Evolutionary conservation across 2,888 invertebrate genomes (phyloP).

Genomic region (Apotomis turbidana): DNA sequence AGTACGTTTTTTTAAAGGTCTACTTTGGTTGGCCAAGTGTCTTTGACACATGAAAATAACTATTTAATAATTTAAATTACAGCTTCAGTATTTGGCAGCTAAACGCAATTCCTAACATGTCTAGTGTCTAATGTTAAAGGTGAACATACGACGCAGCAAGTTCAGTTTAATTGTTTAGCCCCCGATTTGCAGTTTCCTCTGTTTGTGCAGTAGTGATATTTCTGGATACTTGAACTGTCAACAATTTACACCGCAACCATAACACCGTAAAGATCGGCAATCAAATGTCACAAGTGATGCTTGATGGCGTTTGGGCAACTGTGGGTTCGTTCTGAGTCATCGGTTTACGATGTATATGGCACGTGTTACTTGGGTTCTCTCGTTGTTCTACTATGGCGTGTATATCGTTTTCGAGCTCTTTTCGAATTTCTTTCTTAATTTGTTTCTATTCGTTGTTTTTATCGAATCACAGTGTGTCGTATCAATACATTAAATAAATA

Average conservation of each 20-base stretch:
- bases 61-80: no score
- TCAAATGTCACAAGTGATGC: constrained; percentile 29
- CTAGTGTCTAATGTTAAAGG: constrained; percentile 3
- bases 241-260: constrained; percentile 4
- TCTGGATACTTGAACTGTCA: constrained; percentile 17
- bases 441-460: background rate
- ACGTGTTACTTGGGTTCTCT: background rate
- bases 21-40: no score
- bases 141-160: constrained; percentile 11
- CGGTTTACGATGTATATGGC: background rate
- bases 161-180: background rate
- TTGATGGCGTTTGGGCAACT: constrained; percentile 13
- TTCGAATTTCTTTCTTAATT: background rate
- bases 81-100: background rate
- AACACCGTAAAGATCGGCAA: constrained; percentile 6
- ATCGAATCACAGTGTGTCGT: no score
- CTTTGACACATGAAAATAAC: no score
- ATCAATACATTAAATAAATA: no score
- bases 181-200: constrained; percentile 16
- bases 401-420: background rate
- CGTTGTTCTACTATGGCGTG: background rate
- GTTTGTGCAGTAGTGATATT: constrained; percentile 26
- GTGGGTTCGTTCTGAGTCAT: background rate
- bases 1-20: no score
- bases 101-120: no score